These are phyloP conservation scores for Gymnorhina tibicen DNA, from an alignment of 2,113 vertebrate species.

Conservation along the genomic window DNA sequence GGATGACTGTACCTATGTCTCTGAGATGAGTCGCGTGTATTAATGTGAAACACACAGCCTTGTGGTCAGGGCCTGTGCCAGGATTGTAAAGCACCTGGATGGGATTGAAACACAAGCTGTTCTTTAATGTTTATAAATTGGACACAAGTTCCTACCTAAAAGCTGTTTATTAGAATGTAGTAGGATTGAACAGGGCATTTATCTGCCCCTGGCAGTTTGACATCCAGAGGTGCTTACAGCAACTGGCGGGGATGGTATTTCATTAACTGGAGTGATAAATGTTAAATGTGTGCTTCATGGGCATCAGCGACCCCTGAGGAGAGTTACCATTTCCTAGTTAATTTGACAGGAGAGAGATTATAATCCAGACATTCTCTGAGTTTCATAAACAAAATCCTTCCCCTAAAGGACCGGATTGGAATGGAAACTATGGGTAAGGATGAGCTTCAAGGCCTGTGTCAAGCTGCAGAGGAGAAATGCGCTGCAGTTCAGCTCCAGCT, in stretches of 20 bases:
- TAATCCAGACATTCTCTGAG: constrained; percentile 15
- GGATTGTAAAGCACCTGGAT: constrained; percentile 45
- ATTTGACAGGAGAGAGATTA: constrained; percentile 35
- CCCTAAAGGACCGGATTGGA: neutral
- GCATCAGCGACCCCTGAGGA: neutral
- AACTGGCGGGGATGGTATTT: neutral
- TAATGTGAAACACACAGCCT: neutral
- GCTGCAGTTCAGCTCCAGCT: neutral
- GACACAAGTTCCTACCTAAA: constrained; percentile 38
- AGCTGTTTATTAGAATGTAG: constrained; percentile 36
- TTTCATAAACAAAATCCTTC: constrained; percentile 27
- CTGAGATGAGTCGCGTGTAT: neutral
- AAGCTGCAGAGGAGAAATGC: neutral
- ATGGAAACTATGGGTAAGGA: neutral
- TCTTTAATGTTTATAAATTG: constrained; percentile 29
- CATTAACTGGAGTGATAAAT: constrained; percentile 37
- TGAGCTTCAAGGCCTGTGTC: neutral
- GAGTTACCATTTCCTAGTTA: neutral
- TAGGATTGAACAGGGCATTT: neutral
- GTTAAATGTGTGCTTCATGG: neutral
- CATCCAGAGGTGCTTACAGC: constrained; percentile 37
- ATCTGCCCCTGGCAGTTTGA: constrained; percentile 22
- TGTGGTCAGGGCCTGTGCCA: constrained; percentile 50
- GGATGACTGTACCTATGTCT: neutral
- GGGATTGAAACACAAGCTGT: constrained; percentile 34